Evolutionary conservation across 2,113 vertebrate species (phyloP).

Genomic region (Oxyura jamaicensis): DNA sequence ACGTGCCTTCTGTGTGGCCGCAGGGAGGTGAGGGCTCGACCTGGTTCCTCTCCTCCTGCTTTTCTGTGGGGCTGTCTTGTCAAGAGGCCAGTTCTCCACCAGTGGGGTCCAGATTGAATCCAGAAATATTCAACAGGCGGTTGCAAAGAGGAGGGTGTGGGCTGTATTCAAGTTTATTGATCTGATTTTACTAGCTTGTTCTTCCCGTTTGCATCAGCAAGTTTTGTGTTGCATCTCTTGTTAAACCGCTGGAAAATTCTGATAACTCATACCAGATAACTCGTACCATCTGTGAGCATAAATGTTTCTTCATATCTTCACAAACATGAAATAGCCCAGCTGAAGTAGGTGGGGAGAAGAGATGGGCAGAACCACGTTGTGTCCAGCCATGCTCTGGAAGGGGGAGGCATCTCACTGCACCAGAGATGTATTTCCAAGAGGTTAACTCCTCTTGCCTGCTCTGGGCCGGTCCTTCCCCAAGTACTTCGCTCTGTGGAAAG

Average conservation of each 20-base stretch:
- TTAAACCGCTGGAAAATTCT: background rate
- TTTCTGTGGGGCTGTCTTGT: background rate
- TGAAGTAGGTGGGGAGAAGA: background rate
- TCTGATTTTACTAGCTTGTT: background rate
- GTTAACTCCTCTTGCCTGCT: background rate
- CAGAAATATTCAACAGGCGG: background rate
- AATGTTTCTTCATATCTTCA: background rate
- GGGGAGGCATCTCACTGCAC: background rate
- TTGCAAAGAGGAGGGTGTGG: background rate
- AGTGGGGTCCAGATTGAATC: background rate
- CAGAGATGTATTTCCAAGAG: background rate
- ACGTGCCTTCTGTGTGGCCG: background rate
- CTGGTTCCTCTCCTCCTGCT: background rate
- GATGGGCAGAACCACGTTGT: background rate
- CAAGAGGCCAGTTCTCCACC: background rate
- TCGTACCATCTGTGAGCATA: background rate
- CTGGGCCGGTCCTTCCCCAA: background rate
- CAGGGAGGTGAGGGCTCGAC: background rate
- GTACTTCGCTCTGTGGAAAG: background rate
- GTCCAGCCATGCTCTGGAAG: fast-evolving
- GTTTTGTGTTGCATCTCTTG: background rate
- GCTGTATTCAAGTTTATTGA: background rate
- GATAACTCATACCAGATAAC: background rate
- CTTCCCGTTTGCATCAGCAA: background rate
- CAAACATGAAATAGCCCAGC: background rate